phyloP scores from a whole-genome alignment of 2,113 vertebrate species.

The Electrona antarctica region DNA sequence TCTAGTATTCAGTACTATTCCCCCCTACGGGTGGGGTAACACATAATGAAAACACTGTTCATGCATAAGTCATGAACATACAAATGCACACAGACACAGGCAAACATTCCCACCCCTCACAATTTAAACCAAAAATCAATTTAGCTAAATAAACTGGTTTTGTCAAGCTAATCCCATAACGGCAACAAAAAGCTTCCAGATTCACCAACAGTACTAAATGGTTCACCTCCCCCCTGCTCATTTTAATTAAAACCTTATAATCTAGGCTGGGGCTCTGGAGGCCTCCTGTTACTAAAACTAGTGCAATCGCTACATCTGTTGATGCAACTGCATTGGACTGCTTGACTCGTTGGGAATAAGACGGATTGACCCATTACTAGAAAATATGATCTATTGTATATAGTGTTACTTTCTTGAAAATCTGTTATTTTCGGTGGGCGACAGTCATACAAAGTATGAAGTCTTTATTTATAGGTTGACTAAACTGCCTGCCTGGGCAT shows the following conservation, averaged over 20 bases:
- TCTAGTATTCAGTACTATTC: too few species aligned
- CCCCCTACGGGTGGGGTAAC: too few species aligned
- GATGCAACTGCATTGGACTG: not conserved
- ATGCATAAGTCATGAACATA: not conserved
- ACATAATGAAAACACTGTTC: too few species aligned
- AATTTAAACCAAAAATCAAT: constrained; percentile 5
- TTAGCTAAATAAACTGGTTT: constrained; percentile 11
- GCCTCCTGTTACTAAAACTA: constrained; percentile 14
- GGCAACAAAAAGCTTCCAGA: constrained; percentile 3
- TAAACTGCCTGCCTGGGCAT: too few species aligned
- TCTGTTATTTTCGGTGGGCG: too few species aligned
- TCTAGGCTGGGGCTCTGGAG: constrained; percentile 25
- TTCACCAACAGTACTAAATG: constrained; percentile 4
- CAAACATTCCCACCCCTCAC: not conserved
- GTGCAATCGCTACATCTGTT: not conserved
- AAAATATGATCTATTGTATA: too few species aligned
- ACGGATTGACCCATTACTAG: not conserved
- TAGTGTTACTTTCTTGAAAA: too few species aligned
- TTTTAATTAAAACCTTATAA: constrained; percentile 44
- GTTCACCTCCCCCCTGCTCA: not conserved
- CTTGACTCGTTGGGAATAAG: not conserved
- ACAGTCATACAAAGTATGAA: too few species aligned
- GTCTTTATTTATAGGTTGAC: too few species aligned
- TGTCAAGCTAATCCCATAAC: constrained; percentile 8
- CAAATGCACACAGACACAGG: constrained; percentile 2